These are phyloP conservation scores for Phenganax stokvisi DNA, from an alignment of 92 coral and sea anemone genomes.

Conservation along the genomic window DNA sequence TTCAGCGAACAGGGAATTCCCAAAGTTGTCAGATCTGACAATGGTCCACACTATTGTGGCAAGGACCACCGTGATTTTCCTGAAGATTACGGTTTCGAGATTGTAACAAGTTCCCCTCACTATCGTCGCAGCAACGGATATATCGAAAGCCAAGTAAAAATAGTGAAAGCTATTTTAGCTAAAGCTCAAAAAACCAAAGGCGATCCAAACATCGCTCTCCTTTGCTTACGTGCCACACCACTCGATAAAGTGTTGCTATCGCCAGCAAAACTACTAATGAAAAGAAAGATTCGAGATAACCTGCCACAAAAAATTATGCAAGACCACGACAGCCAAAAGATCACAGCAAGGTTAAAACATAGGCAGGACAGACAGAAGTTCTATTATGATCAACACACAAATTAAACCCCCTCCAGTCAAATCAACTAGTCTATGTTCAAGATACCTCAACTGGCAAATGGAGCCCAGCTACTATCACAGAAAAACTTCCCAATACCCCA, in stretches of 20 bases:
- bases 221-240: conserved; percentile 32
- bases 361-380: conserved; percentile 36
- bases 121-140: conserved; percentile 12
- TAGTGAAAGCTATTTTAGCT: conserved; percentile 8
- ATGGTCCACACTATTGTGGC: conserved; percentile 4
- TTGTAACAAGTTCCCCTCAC: conserved; percentile 34
- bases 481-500: conserved; percentile 13
- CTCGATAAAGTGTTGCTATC: not conserved
- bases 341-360: conserved; percentile 39
- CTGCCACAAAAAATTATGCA: conserved; percentile 42
- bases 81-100: conserved; percentile 16
- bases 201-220: conserved; percentile 44
- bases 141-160: conserved; percentile 1
- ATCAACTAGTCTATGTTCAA: conserved; percentile 39
- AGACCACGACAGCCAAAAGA: conserved; percentile 36
- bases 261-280: conserved; percentile 46
- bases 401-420: conserved; percentile 42
- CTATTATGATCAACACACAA: conserved; percentile 19
- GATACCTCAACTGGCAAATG: conserved; percentile 49
- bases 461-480: conserved; percentile 50
- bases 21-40: conserved; percentile 11
- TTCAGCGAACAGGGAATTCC: conserved; percentile 18
- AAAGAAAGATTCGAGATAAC: conserved; percentile 44
- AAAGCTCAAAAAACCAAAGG: conserved; percentile 39
- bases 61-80: conserved; percentile 16